phyloP scores from a whole-genome alignment of 2,113 vertebrate genomes.

The Myocastor coypus region DNA sequence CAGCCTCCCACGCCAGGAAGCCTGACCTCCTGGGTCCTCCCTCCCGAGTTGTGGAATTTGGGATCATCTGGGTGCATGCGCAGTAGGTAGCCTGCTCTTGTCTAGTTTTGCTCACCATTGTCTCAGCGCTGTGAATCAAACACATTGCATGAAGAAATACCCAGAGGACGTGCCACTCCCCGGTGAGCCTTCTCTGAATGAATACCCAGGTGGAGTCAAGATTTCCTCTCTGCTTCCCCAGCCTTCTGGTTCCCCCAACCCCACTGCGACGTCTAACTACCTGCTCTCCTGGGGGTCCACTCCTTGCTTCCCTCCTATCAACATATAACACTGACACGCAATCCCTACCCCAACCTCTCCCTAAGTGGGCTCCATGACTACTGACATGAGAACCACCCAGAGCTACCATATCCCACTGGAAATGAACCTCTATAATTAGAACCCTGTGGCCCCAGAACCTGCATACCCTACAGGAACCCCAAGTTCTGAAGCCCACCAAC shows the following conservation, averaged over 20 bases:
- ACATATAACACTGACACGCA: rapidly evolving
- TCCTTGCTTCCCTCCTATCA: background rate
- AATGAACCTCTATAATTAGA: slow-evolving; percentile 22
- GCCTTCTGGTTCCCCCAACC: background rate
- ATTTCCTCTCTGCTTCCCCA: background rate
- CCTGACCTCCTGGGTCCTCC: background rate
- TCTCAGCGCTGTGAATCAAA: background rate
- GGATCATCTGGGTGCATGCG: background rate
- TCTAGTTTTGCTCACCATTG: background rate
- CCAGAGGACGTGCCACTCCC: background rate
- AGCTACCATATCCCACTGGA: background rate
- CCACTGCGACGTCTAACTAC: background rate
- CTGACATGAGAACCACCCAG: background rate
- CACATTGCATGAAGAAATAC: background rate
- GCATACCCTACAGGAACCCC: background rate
- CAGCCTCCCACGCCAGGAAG: background rate
- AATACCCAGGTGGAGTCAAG: background rate
- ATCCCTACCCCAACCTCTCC: background rate
- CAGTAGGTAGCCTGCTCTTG: background rate
- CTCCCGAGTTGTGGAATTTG: background rate
- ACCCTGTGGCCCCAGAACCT: background rate
- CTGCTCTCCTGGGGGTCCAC: background rate
- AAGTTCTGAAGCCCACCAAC: background rate
- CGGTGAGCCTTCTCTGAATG: background rate
- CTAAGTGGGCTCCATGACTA: background rate